Percentiles rank a stretch among this genome's conserved stretches.
Conservation (phyloP, 2,888 invertebrate genomes). For the Cremastinae sp. region DNA sequence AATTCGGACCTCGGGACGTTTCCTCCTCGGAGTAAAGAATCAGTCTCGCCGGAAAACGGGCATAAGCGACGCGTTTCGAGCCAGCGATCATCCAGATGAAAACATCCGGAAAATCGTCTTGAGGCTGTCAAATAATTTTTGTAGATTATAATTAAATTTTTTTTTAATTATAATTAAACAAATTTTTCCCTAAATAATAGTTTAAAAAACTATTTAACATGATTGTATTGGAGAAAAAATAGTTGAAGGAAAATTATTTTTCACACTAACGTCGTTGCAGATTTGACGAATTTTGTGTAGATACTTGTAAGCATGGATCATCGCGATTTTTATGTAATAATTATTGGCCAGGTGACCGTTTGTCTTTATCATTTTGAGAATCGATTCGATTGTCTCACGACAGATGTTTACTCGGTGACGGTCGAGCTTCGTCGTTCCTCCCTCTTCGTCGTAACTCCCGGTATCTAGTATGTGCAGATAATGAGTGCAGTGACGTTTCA, state of each 20-base stretch:
- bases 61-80: constrained; percentile 82
- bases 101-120: constrained; percentile 83
- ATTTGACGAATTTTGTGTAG: constrained; percentile 79
- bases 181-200: background rate
- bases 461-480: constrained; percentile 78
- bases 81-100: constrained; percentile 83
- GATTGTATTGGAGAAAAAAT: background rate
- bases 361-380: constrained; percentile 72
- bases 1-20: constrained; percentile 81
- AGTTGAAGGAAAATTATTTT: constrained; percentile 45
- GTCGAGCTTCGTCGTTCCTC: constrained; percentile 75
- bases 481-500: constrained; percentile 74
- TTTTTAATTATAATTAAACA: background rate
- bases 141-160: constrained; percentile 34
- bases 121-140: no score
- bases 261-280: constrained; percentile 81
- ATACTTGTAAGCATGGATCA: constrained; percentile 78
- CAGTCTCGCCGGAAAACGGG: constrained; percentile 80
- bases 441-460: constrained; percentile 68
- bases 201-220: background rate
- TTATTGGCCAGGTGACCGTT: constrained; percentile 74
- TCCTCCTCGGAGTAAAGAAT: constrained; percentile 81
- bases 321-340: constrained; percentile 74
- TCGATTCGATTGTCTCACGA: constrained; percentile 69
- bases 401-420: constrained; percentile 74